phyloP scores from a whole-genome alignment of 2,888 invertebrate genomes.

The Hydroisotoma schaefferi region DNA sequence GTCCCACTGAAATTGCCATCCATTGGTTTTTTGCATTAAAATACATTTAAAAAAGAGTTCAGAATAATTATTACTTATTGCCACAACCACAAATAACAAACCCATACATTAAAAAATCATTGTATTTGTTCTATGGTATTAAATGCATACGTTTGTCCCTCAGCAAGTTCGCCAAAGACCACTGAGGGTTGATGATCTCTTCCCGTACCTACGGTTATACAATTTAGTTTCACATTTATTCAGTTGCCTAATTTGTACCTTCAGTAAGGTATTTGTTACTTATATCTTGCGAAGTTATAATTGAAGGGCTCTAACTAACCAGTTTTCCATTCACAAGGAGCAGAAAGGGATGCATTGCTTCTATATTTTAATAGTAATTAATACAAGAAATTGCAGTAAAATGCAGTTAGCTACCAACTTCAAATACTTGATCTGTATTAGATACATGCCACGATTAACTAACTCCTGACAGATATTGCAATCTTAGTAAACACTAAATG shows the following conservation, averaged over 20 bases:
- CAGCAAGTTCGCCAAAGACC: slow-evolving; percentile 76
- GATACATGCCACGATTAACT: too few relatives aligned
- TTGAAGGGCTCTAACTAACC: slow-evolving; percentile 52
- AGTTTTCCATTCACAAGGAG: slow-evolving; percentile 64
- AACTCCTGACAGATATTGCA: too few relatives aligned
- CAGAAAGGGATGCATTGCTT: slow-evolving; percentile 51
- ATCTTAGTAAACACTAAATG: too few relatives aligned
- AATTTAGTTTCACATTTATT: slow-evolving; percentile 9
- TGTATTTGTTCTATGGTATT: too few relatives aligned
- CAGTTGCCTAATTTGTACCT: neutral
- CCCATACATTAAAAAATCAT: too few relatives aligned
- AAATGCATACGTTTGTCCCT: slow-evolving; percentile 70
- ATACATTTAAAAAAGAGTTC: neutral
- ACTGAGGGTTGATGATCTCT: slow-evolving; percentile 70
- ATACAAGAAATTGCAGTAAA: too few relatives aligned
- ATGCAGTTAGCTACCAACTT: too few relatives aligned
- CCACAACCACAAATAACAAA: too few relatives aligned
- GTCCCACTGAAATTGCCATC: slow-evolving; percentile 58
- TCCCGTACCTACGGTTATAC: slow-evolving; percentile 63
- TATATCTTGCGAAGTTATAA: neutral
- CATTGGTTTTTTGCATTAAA: neutral
- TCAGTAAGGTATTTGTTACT: neutral
- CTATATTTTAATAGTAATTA: too few relatives aligned
- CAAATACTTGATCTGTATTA: too few relatives aligned
- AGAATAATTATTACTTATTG: too few relatives aligned